phyloP scores from a whole-genome alignment of 2,797 vertebrate species.

The Nothura maculosa region DNA sequence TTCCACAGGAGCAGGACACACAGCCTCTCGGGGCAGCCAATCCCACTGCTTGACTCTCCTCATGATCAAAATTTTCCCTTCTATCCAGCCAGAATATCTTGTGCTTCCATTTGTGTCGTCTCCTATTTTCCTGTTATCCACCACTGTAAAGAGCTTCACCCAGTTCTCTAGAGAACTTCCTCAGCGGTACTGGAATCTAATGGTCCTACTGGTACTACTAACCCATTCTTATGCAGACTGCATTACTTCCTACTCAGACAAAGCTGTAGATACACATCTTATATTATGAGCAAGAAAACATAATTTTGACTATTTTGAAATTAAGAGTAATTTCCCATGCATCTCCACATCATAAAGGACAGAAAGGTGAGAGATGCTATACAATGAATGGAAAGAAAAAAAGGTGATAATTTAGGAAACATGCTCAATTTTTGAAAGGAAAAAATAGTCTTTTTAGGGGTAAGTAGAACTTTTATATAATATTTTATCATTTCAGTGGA shows the following conservation, averaged over 20 bases:
- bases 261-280: neutral
- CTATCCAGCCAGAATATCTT: neutral
- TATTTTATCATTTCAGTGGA: neutral
- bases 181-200: neutral
- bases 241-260: neutral
- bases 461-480: neutral
- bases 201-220: neutral
- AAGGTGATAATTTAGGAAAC: neutral
- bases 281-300: neutral
- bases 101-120: neutral
- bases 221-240: neutral
- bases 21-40: neutral
- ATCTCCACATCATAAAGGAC: neutral
- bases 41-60: neutral
- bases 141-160: neutral
- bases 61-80: neutral
- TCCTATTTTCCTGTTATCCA: neutral
- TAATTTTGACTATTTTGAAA: neutral
- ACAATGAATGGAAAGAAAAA: neutral
- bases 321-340: neutral
- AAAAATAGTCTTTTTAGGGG: neutral
- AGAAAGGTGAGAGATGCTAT: neutral
- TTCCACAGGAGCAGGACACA: neutral
- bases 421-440: neutral
- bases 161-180: neutral